phyloP scores from a whole-genome alignment of 2,888 invertebrate species.

The Scaptomyza flava region DNA sequence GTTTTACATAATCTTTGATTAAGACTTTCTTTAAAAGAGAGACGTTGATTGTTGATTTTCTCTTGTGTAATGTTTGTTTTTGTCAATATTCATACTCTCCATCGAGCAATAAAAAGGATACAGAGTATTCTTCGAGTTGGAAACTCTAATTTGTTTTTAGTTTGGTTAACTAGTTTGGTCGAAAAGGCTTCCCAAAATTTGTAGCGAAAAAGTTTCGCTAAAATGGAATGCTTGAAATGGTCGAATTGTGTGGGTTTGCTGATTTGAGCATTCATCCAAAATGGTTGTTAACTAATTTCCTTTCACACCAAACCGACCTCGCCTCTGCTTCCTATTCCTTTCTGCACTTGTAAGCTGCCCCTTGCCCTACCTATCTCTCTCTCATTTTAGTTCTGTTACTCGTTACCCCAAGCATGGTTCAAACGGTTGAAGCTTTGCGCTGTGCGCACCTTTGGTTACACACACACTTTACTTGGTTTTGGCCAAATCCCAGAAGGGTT shows the following conservation, averaged over 20 bases:
- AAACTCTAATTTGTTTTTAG: neutral
- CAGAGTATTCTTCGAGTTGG: neutral
- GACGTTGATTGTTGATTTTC: neutral
- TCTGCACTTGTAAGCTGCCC: too few relatives aligned
- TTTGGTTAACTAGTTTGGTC: neutral
- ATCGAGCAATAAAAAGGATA: too few relatives aligned
- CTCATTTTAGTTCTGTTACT: conserved; percentile 1
- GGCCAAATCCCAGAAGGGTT: conserved; percentile 10
- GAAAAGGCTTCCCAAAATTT: neutral
- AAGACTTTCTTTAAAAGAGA: too few relatives aligned
- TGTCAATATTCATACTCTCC: neutral
- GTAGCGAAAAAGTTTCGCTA: conserved; percentile 5
- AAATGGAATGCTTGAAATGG: conserved; percentile 23
- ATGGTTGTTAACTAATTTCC: conserved; percentile 17
- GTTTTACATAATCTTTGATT: too few relatives aligned
- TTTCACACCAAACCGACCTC: too few relatives aligned
- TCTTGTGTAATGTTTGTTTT: neutral
- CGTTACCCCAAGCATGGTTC: conserved; percentile 12
- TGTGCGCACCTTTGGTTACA: conserved; percentile 45
- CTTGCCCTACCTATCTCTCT: neutral
- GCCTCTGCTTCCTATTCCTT: too few relatives aligned
- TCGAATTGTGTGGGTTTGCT: conserved; percentile 9
- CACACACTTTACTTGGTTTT: conserved; percentile 33
- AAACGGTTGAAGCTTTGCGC: conserved; percentile 41
- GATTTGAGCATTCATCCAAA: conserved; percentile 18